Evolutionary conservation across 2,113 vertebrate genomes (phyloP), one percentile per base, ranked within the genome.

Genomic region (Noctilio leporinus): DNA sequence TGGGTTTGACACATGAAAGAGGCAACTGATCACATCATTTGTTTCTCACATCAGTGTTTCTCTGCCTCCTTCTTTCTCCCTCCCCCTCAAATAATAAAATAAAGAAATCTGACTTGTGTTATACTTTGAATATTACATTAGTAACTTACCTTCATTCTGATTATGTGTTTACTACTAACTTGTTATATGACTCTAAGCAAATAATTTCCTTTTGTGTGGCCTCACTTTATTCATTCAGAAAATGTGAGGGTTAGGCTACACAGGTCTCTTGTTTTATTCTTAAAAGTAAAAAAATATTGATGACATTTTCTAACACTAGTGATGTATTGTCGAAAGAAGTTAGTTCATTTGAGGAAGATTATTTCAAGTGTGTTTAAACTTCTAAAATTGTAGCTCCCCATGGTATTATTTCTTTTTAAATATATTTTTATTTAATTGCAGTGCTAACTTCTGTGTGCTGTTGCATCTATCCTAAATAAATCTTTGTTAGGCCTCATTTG

Each of bases 401-500:
- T 88, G 35, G 35, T 83, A 49, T 28, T 85, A 28, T 80, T 93
- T 12, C 76, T 84, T 89, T 89, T 86, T 38, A 4, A 26, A 11
- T 92, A 65, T 47, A 73, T 82, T 59, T 73, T 92, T 93, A 38
- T 87, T 62, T 90, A 96, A 72, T 40, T 77, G 20, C 43, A 28
- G 4, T 30, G 93, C 20, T 86, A 77, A 38, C 10, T 65, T 89
- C 22, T 33, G 10, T 70, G 10, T 91, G 28, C 33, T 85, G 9
- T 35, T 86, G 26, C 40, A 53, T 76, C 24, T 80, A 22, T 72
- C 43, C 81, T 73, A 84, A 72, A 15, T 55, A 43, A 96, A 30
- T 85, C 30, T 80, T 89, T 75, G 72, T 28, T 92, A 73, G 91
- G 69, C 91, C 64, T 84, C 49, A 47, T 91, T 91, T 91, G 5